phyloP scores from a whole-genome alignment of 2,888 invertebrate species.

The Cinara cedri region DNA sequence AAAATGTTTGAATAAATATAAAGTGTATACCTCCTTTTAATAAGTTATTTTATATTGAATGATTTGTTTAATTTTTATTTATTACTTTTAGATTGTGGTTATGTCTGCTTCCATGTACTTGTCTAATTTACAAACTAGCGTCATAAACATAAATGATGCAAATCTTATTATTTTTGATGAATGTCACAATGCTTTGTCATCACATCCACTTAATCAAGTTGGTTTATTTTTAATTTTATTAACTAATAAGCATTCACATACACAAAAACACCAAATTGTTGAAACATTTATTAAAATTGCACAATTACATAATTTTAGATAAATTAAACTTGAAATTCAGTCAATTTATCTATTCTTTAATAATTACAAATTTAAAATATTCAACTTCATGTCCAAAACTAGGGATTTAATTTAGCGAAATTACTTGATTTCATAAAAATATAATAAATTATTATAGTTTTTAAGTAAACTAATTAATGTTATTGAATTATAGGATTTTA shows the following conservation, averaged over 20 bases:
- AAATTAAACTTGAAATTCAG: background rate
- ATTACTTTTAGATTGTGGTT: slow-evolving; percentile 70
- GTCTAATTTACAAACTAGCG: slow-evolving; percentile 72
- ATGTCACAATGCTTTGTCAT: slow-evolving; percentile 85
- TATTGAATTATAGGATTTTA: too few species aligned
- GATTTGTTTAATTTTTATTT: background rate
- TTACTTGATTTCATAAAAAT: too few species aligned
- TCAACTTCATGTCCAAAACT: too few species aligned
- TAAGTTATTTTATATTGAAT: background rate
- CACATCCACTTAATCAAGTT: slow-evolving; percentile 81
- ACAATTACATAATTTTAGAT: background rate
- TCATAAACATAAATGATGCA: slow-evolving; percentile 68
- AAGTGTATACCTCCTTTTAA: background rate
- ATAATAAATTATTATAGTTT: too few species aligned
- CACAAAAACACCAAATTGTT: too few species aligned
- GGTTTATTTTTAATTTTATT: background rate
- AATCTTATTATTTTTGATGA: slow-evolving; percentile 92
- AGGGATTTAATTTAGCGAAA: background rate
- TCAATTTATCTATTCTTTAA: background rate
- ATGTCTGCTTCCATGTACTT: slow-evolving; percentile 84
- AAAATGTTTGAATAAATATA: background rate
- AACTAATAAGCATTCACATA: background rate
- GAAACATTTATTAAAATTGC: too few species aligned
- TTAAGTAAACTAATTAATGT: too few species aligned
- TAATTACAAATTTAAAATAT: background rate